These are phyloP conservation scores for Spondyliosoma cantharus DNA, from an alignment of 2,797 vertebrate species.

Conservation along the genomic window DNA sequence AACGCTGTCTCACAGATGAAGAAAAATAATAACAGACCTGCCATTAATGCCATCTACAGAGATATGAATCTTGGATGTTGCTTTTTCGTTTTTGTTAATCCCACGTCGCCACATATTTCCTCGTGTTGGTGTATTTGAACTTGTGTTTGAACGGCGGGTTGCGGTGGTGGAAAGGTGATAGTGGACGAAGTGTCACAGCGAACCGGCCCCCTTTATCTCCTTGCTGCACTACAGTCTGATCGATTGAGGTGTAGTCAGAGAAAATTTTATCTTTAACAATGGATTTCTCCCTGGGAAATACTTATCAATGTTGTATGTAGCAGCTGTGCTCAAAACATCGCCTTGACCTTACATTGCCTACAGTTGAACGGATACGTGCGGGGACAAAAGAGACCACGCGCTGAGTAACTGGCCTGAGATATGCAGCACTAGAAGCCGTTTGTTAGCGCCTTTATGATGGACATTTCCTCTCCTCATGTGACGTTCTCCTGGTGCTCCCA, in stretches of 20 bases:
- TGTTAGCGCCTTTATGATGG: conserved; percentile 30
- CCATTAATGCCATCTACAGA: conserved; percentile 10
- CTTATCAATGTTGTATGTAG: not conserved
- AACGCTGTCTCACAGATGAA: conserved; percentile 3
- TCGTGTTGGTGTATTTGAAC: not conserved
- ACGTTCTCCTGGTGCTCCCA: conserved; percentile 49
- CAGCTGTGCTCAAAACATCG: conserved; percentile 9
- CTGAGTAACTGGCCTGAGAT: not conserved
- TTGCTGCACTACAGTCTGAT: not conserved
- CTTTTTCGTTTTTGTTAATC: not conserved
- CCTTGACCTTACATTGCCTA: not conserved
- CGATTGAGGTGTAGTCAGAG: not conserved
- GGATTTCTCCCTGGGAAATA: not conserved
- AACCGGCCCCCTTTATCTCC: not conserved
- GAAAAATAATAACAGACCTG: not conserved
- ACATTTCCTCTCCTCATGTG: conserved; percentile 37
- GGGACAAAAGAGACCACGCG: not conserved
- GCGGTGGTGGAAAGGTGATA: not conserved
- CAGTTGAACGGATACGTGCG: not conserved
- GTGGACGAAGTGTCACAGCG: not conserved
- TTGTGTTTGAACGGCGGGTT: not conserved
- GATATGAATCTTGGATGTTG: not conserved
- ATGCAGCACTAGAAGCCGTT: conserved; percentile 2
- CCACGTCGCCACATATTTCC: not conserved
- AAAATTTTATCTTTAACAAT: not conserved